A percentile compares a stretch with the other conserved stretches of the same genome.
These are phyloP conservation scores for Drepanosiphum platanoidis DNA, from an alignment of 2,888 invertebrate genomes.

Conservation along the genomic window DNA sequence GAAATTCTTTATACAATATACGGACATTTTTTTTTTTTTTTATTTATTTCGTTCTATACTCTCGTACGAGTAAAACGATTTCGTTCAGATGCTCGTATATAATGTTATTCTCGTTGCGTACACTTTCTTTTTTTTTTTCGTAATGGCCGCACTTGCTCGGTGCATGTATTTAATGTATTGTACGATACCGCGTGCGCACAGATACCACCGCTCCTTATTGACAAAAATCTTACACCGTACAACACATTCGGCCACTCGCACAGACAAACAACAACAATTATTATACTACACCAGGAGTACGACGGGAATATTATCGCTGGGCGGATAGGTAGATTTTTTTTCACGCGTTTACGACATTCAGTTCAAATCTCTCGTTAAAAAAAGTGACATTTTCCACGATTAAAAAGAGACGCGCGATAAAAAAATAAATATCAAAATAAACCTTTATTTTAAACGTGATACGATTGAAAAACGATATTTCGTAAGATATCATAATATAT, in stretches of 20 bases:
- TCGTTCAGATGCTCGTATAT: neutral
- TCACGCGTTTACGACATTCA: too few species aligned
- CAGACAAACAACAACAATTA: neutral
- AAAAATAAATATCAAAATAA: too few species aligned
- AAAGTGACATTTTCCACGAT: too few species aligned
- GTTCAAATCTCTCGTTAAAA: too few species aligned
- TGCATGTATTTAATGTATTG: neutral
- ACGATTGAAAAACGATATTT: too few species aligned
- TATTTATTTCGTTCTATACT: neutral
- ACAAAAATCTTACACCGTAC: neutral
- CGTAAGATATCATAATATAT: too few species aligned
- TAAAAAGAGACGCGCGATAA: too few species aligned
- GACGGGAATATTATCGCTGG: too few species aligned
- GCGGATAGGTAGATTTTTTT: too few species aligned
- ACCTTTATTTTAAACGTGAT: too few species aligned
- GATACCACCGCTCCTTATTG: neutral
- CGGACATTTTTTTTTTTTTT: neutral
- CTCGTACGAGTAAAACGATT: neutral
- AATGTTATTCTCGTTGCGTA: conserved; percentile 15
- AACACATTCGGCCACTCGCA: too few species aligned
- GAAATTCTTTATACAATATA: conserved; percentile 16
- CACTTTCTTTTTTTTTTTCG: conserved; percentile 44
- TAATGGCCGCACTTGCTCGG: too few species aligned
- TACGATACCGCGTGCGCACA: neutral
- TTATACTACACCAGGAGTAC: neutral